These are phyloP conservation scores for Urosaurus nigricauda DNA, from an alignment of 2,797 vertebrate genomes.

Conservation along the genomic window DNA sequence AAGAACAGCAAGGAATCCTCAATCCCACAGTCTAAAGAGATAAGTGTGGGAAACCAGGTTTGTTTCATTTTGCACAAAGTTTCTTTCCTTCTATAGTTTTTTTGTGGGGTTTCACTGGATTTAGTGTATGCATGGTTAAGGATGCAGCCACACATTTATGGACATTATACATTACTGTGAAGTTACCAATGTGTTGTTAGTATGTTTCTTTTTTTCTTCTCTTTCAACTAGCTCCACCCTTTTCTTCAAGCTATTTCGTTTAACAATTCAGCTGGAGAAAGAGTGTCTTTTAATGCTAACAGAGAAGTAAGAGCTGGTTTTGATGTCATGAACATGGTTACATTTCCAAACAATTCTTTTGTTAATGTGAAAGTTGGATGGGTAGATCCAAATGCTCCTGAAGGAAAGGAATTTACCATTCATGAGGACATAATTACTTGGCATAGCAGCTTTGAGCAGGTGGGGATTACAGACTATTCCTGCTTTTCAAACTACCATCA, in stretches of 20 bases:
- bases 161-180: too few species aligned
- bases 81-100: too few species aligned
- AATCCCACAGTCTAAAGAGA: too few species aligned
- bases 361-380: neutral
- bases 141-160: too few species aligned
- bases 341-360: neutral
- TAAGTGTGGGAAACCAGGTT: too few species aligned
- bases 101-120: too few species aligned
- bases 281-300: neutral
- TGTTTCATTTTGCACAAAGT: too few species aligned
- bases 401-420: neutral
- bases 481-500: neutral
- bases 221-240: neutral
- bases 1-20: too few species aligned
- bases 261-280: constrained; percentile 19
- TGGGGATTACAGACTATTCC: neutral
- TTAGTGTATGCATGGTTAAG: too few species aligned
- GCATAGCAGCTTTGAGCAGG: neutral
- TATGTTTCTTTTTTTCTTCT: too few species aligned
- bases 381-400: neutral
- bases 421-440: neutral
- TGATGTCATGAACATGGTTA: neutral
- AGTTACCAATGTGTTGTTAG: too few species aligned
- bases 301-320: neutral
- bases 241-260: constrained; percentile 14